A percentile compares a stretch with the other conserved stretches of the same genome.
Evolutionary conservation across 2,113 vertebrate genomes (phyloP).

Genomic region (Oncorhynchus tshawytscha): DNA sequence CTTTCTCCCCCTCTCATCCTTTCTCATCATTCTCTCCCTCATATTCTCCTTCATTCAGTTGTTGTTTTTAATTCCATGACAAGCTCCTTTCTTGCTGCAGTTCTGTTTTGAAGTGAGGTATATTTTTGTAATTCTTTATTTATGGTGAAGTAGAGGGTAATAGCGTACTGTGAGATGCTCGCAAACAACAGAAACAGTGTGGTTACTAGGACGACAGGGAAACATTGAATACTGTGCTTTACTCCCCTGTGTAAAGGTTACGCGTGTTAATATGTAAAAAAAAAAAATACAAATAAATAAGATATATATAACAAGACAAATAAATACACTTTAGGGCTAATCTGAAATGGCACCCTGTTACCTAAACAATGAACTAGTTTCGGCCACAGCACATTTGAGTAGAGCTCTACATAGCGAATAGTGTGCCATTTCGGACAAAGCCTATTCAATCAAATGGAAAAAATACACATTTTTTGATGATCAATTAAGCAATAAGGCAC

Average conservation of each 20-base stretch:
- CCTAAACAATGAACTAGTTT: no score
- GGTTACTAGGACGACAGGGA: slow-evolving; percentile 28
- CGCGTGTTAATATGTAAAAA: slow-evolving; percentile 64
- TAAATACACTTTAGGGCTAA: background rate
- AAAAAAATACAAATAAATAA: no score
- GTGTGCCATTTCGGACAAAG: background rate
- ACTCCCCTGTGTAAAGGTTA: slow-evolving; percentile 28
- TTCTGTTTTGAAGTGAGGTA: slow-evolving; percentile 65
- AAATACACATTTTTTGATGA: slow-evolving; percentile 41
- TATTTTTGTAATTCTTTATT: slow-evolving; percentile 73
- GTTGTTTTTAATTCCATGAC: slow-evolving; percentile 40
- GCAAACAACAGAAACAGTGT: slow-evolving; percentile 28
- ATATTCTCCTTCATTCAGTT: background rate
- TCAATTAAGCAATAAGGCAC: background rate
- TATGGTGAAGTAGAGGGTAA: slow-evolving; percentile 62
- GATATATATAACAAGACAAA: no score
- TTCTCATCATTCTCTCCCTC: background rate
- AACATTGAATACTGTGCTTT: slow-evolving; percentile 20
- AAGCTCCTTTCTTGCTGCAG: slow-evolving; percentile 48
- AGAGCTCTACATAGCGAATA: no score
- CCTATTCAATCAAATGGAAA: slow-evolving; percentile 10
- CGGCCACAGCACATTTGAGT: no score
- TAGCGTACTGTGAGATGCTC: slow-evolving; percentile 38
- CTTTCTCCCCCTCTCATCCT: background rate
- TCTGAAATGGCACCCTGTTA: no score